Conservation (phyloP, 2,113 vertebrate species). For the Urocitellus parryii region DNA sequence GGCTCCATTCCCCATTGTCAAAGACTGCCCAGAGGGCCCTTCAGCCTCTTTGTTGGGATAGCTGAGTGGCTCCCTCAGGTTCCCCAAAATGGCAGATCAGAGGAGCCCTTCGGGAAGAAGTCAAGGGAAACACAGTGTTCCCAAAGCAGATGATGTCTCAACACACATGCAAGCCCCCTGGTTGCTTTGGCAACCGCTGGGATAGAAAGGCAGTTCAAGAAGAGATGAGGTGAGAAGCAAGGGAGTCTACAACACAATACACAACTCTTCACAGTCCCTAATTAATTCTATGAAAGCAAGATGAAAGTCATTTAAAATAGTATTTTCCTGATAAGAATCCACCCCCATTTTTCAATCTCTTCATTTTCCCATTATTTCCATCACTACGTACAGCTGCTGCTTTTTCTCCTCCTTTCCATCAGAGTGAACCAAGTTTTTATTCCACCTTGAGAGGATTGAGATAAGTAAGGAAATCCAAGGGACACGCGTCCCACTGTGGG, state of each 20-base stretch:
- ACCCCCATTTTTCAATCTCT: not conserved
- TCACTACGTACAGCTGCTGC: not conserved
- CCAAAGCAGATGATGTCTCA: not conserved
- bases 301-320: conserved; percentile 12
- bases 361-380: not conserved
- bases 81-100: not conserved
- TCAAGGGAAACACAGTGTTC: not conserved
- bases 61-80: not conserved
- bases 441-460: not conserved
- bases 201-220: not conserved
- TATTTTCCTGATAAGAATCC: not conserved
- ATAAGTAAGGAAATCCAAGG: not conserved
- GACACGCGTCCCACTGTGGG: accelerated
- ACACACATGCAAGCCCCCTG: not conserved
- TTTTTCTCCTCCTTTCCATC: not conserved
- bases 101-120: not conserved
- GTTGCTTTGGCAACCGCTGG: not conserved
- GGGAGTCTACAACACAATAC: not conserved
- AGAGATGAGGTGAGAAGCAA: not conserved
- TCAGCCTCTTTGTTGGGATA: not conserved
- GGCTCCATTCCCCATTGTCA: not conserved
- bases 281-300: not conserved
- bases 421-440: not conserved
- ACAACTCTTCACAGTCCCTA: not conserved
- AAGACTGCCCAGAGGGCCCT: not conserved